Percentiles rank a stretch among this genome's conserved stretches.
These are phyloP conservation scores for Megalurothrips usitatus DNA, from an alignment of 2,888 invertebrate genomes.

Conservation along the genomic window DNA sequence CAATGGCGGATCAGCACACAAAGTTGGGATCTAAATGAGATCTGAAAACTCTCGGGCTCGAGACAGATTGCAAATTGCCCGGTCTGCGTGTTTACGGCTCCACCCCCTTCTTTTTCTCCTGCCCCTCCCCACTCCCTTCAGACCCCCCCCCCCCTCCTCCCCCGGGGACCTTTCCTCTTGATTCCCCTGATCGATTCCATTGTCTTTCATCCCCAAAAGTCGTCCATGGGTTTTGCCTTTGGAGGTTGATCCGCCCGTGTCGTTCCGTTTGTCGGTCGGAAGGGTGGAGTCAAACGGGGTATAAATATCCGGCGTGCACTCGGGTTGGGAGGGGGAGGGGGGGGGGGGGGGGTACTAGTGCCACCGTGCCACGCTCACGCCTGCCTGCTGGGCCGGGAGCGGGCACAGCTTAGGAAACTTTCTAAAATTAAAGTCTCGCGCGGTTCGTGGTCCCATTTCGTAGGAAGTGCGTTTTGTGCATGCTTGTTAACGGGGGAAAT, in stretches of 20 bases:
- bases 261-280: not conserved
- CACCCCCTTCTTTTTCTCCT: not conserved
- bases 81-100: not conserved
- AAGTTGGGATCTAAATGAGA: slow-evolving; percentile 20
- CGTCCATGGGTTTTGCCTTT: not conserved
- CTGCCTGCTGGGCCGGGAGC: not conserved
- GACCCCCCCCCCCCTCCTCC: too few species aligned
- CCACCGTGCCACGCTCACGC: not conserved
- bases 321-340: not conserved
- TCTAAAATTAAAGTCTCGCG: slow-evolving; percentile 10
- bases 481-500: slow-evolving; percentile 9
- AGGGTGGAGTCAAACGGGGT: not conserved
- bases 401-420: not conserved
- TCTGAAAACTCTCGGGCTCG: slow-evolving; percentile 18
- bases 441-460: not conserved
- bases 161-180: not conserved
- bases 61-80: slow-evolving; percentile 22
- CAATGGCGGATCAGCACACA: slow-evolving; percentile 19
- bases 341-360: not conserved
- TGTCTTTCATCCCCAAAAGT: slow-evolving; percentile 8
- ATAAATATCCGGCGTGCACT: not conserved
- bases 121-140: too few species aligned
- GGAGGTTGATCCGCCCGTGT: not conserved
- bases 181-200: slow-evolving; percentile 2
- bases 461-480: not conserved